Percentiles rank a stretch among this genome's conserved stretches.
Evolutionary conservation across 2,888 invertebrate species (phyloP).

Genomic region (Cyclophora punctaria): DNA sequence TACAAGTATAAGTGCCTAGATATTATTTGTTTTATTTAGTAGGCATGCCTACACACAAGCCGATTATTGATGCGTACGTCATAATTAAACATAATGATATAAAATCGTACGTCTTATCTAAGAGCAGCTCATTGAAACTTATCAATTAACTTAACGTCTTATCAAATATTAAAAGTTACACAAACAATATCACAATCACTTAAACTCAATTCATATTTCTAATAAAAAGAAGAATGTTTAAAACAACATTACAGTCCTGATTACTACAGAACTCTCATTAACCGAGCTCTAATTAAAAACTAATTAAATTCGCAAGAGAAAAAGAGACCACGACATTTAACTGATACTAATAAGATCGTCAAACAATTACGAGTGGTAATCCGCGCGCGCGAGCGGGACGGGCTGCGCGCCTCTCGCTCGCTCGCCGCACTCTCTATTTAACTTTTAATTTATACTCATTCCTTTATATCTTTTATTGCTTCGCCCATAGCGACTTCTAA

Average conservation of each 20-base stretch:
- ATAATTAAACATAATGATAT: no score
- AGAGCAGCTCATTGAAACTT: no score
- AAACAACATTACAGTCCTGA: conserved; percentile 40
- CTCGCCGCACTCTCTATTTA: conserved; percentile 64
- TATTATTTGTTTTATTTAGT: no score
- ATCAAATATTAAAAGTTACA: no score
- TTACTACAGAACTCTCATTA: conserved; percentile 63
- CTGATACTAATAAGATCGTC: conserved; percentile 76
- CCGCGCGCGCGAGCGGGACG: conserved; percentile 34
- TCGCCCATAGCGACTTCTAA: conserved; percentile 75
- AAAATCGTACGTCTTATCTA: no score
- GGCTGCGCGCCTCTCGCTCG: conserved; percentile 33
- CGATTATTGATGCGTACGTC: no score
- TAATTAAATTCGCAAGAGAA: conserved; percentile 73
- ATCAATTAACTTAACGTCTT: no score
- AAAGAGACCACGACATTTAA: conserved; percentile 72
- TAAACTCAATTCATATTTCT: no score
- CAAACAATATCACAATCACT: no score
- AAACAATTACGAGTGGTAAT: conserved; percentile 70
- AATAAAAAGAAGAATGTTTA: conserved; percentile 21
- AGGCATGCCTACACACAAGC: no score
- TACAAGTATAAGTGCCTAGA: no score
- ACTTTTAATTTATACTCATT: conserved; percentile 76
- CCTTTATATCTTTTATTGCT: conserved; percentile 76
- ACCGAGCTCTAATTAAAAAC: conserved; percentile 66